Evolutionary conservation across 2,888 invertebrate genomes (phyloP).

Genomic region (Microctonus hyperodae): DNA sequence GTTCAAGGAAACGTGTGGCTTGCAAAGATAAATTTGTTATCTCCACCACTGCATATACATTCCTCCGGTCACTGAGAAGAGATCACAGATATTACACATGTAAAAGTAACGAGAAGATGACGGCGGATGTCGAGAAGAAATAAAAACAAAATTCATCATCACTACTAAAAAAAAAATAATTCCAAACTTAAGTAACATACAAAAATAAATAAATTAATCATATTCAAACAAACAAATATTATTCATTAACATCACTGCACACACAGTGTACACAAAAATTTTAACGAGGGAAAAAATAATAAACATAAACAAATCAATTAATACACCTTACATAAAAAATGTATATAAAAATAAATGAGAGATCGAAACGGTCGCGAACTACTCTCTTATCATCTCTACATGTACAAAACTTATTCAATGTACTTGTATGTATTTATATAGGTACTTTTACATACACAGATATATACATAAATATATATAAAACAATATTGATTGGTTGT

Average conservation of each 20-base stretch:
- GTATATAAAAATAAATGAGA: slow-evolving; percentile 33
- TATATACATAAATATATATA: slow-evolving; percentile 36
- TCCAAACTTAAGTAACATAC: neutral
- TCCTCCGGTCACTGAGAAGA: too few species aligned
- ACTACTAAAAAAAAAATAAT: neutral
- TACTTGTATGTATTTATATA: too few species aligned
- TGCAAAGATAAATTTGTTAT: slow-evolving; percentile 53
- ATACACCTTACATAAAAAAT: slow-evolving; percentile 36
- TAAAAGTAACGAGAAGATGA: slow-evolving; percentile 24
- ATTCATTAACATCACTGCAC: neutral
- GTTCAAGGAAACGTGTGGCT: slow-evolving; percentile 55
- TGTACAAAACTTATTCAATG: slow-evolving; percentile 50
- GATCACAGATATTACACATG: neutral
- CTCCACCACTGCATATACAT: slow-evolving; percentile 28
- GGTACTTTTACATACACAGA: too few species aligned
- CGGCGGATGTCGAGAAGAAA: slow-evolving; percentile 5
- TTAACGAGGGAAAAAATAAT: slow-evolving; percentile 21
- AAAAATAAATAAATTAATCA: neutral
- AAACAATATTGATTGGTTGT: slow-evolving; percentile 61
- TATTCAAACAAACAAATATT: neutral
- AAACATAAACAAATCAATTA: slow-evolving; percentile 22
- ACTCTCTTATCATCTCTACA: slow-evolving; percentile 45
- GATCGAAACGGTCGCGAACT: slow-evolving; percentile 12
- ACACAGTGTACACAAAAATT: too few species aligned
- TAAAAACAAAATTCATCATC: neutral